Conservation (phyloP, 2,888 invertebrate species). For the Scaptomyza flava region DNA sequence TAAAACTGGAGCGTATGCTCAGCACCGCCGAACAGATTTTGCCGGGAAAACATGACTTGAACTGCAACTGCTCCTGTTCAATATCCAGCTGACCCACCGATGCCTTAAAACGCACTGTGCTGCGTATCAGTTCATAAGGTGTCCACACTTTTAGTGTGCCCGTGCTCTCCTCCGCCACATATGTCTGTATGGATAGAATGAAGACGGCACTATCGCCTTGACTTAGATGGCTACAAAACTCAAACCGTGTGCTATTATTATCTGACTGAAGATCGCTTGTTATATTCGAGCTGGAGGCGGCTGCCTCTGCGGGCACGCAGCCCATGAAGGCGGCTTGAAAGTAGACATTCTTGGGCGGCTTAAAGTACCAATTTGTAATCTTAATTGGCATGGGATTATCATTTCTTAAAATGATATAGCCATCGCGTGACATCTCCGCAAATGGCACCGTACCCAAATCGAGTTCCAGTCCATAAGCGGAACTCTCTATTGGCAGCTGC, state of each 20-base stretch:
- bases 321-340: conserved; percentile 86
- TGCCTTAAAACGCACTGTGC: conserved; percentile 91
- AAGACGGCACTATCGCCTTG: conserved; percentile 85
- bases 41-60: conserved; percentile 92
- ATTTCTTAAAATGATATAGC: conserved; percentile 81
- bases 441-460: conserved; percentile 83
- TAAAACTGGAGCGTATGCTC: conserved; percentile 92
- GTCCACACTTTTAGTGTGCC: conserved; percentile 91
- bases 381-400: conserved; percentile 82
- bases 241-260: conserved; percentile 58
- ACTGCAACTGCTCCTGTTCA: conserved; percentile 88
- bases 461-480: conserved; percentile 70
- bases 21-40: conserved; percentile 91
- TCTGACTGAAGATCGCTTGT: neutral
- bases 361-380: conserved; percentile 81
- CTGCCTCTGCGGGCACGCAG: conserved; percentile 83
- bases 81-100: conserved; percentile 90
- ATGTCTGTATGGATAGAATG: conserved; percentile 89
- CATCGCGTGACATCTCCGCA: conserved; percentile 80
- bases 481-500: conserved; percentile 19
- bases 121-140: conserved; percentile 88
- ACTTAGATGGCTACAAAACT: conserved; percentile 69
- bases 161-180: conserved; percentile 87
- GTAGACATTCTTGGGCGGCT: conserved; percentile 79
- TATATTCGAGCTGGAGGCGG: neutral